Base-by-base conservation (phyloP, 2,888 invertebrate species). In the Melanchra persicariae region DNA sequence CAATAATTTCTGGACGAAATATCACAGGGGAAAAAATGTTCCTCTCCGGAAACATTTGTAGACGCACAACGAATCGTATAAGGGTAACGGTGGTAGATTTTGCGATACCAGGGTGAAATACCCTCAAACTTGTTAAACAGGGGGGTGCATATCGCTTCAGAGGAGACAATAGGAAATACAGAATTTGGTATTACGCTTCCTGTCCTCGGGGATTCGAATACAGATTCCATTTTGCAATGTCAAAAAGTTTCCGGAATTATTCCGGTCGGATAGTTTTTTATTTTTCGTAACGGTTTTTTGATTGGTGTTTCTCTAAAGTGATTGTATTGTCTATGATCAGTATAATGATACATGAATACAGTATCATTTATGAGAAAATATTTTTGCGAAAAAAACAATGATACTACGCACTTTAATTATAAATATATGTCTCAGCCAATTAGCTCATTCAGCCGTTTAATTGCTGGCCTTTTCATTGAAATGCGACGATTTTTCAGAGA, bases 21-120 rank as follows among this genome's bases (percentile, higher is more conserved):
- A 87, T 87, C 87, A 90, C 81, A 89, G 82, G 77, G 47, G 77
- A 69, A 47, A 74, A 40, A 63, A 19, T 5, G n/a, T 43, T 59
- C 55, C 63, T 69, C 63, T 69, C 81, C 88, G 91, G 89, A 89
- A 89, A 89, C 87, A 85, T 89, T 90, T 88, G 85, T 85, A 89
- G 88, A 87, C 90, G 90, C 90, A 89, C 89, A 85, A 84, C 87
- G 87, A 89, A 91, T 91, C 87, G 86, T 84, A 26, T 64, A 87
- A 83, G 88, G 89, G 87, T 88, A 88, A 86, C 64, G 66, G 65
- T 82, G 73, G 72, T 64, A 72, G 85, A 85, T 78, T 55, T 30
- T 19, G 62, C 72, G 81, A 84, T 83, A 79, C 22, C 74, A 52
- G 85, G 74, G 79, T 66, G 59, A 43, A 71, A 60, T 77, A 77